A percentile compares a stretch with the other conserved stretches of the same genome.
phyloP scores from a whole-genome alignment of 1,140 invertebrate genomes.

The Trichoplusia ni region DNA sequence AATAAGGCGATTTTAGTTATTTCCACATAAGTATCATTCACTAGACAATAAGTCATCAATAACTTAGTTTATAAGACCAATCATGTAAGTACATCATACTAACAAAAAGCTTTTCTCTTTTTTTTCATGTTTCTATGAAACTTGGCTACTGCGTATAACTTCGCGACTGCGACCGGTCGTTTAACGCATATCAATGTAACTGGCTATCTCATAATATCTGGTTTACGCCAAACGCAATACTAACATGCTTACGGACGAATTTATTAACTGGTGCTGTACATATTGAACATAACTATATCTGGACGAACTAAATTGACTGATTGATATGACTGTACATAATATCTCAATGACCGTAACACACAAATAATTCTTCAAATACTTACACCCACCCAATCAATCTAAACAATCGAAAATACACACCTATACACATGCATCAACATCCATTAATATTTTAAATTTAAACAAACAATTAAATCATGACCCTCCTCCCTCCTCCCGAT shows the following conservation, averaged over 20 bases:
- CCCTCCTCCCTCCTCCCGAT: too few relatives aligned
- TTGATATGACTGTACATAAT: constrained; percentile 18
- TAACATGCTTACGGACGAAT: constrained; percentile 66
- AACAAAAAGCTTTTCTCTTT: constrained; percentile 82
- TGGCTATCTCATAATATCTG: constrained; percentile 77
- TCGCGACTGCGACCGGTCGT: constrained; percentile 62
- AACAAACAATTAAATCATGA: too few relatives aligned
- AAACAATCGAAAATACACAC: too few relatives aligned
- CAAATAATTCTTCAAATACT: not conserved
- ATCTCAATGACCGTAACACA: not conserved
- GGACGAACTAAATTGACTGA: constrained; percentile 30
- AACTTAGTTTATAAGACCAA: constrained; percentile 48
- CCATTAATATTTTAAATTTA: too few relatives aligned
- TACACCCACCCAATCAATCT: not conserved
- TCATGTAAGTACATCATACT: constrained; percentile 66
- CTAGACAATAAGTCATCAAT: constrained; percentile 26
- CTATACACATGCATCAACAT: too few relatives aligned
- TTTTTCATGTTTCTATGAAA: constrained; percentile 82
- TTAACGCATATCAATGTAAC: constrained; percentile 63
- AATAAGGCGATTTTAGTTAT: too few relatives aligned
- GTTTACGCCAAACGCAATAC: constrained; percentile 76
- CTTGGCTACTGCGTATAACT: constrained; percentile 72
- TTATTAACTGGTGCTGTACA: constrained; percentile 70
- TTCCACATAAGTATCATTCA: constrained; percentile 5
- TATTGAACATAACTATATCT: constrained; percentile 40